Evolutionary conservation across 2,888 invertebrate genomes (phyloP), one percentile per base, ranked within the genome.

Genomic region (Lithophane ornitopus): DNA sequence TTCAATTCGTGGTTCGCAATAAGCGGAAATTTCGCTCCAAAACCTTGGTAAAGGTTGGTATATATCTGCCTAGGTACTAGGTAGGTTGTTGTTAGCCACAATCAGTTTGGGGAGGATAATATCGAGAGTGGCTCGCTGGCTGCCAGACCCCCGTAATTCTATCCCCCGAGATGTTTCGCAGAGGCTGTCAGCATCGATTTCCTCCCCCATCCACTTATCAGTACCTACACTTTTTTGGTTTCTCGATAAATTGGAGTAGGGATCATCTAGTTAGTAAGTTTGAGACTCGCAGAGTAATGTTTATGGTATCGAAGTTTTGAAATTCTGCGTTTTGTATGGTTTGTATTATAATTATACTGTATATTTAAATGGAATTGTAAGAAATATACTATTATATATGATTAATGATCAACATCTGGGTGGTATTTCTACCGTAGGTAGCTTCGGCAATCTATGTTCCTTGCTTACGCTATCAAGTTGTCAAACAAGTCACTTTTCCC

Each of bases 81-180:
- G n/a, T n/a, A n/a, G n/a, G n/a, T n/a, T 54, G 75, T 76, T 65
- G 74, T 84, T 80, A 80, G 78, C 70, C 70, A 76, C 86, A 90
- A 90, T 89, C 87, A 87, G 82, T 76, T 86, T 74, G 73, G 84
- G 87, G 84, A 81, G 87, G 76, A 87, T 89, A 91, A 92, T 92
- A 92, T 89, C 81, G 89, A 83, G 88, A 91, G 90, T 90, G 90
- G 88, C 88, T 74, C 77, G 76, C 68, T 72, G 82, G 74, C 79
- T 81, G 78, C 86, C 89, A 86, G 88, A 88, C 73, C 85, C 73
- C 78, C 69, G 88, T 90, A 90, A 91, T 91, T 88, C 84, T 76
- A 86, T 86, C 86, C 81, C 81, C 72, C 62, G 87, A 84, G 90
- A 89, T 87, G 81, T 85, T 81, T 72, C 70, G 83, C 88, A 88